A percentile compares a stretch with the other conserved stretches of the same genome.
phyloP scores from a whole-genome alignment of 30 jellyfish, hydroid and myxozoan species.

The Catostylus mosaicus region DNA sequence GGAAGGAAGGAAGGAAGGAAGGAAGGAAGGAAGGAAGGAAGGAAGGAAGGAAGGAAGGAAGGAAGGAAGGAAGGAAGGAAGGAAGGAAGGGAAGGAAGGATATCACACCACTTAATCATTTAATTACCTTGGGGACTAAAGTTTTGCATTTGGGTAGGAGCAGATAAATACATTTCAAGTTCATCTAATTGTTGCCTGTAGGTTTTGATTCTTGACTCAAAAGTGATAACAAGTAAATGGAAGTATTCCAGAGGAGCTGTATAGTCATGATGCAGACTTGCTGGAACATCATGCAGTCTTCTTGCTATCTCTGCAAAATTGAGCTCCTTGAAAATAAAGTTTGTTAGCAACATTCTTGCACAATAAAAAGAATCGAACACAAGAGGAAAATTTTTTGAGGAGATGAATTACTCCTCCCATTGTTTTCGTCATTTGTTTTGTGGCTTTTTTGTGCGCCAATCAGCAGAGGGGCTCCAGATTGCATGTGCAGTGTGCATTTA shows the following conservation, averaged over 20 bases:
- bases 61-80: no score
- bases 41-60: no score
- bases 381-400: no score
- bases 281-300: slow-evolving; percentile 68
- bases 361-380: no score
- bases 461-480: no score
- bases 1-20: no score
- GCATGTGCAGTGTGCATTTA: no score
- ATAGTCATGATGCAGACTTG: slow-evolving; percentile 76
- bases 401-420: no score
- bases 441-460: no score
- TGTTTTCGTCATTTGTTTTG: no score
- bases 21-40: no score
- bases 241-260: slow-evolving; percentile 84
- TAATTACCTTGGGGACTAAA: slow-evolving; percentile 86
- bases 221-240: slow-evolving; percentile 61
- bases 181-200: slow-evolving; percentile 87
- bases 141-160: slow-evolving; percentile 60
- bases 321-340: slow-evolving; percentile 68
- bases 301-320: slow-evolving; percentile 81
- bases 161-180: slow-evolving; percentile 72
- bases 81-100: background rate
- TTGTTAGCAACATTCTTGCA: no score
- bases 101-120: background rate
- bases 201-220: slow-evolving; percentile 72